Evolutionary conservation across 2,888 invertebrate genomes (phyloP), one percentile per base, ranked within the genome.

Genomic region (Drosophila ezoana): DNA sequence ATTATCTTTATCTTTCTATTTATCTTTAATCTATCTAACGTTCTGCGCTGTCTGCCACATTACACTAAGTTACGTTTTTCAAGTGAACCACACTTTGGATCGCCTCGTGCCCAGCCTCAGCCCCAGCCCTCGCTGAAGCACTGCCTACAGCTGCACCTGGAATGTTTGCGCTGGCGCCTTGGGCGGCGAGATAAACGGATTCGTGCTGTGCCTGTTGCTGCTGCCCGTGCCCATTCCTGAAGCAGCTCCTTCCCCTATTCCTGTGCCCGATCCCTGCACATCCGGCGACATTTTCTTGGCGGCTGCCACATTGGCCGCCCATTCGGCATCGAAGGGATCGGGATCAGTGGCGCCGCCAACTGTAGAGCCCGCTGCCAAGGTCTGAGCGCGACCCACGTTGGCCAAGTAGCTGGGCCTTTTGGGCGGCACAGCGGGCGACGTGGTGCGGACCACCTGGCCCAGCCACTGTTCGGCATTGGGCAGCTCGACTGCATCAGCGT

Each of bases 381-480:
- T 94, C 87, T 94, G 93, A 2, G 95, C 93, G 43, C 95, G 92
- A 6, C 94, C 94, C 33, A 95, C 92, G 28, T 93, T 94, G 51
- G 92, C 92, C 56, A 94, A 57, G 14, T 86, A 84, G 49, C 80
- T 92, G 41, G 94, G 93, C 14, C 95, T 93, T 83, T 95, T 92
- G 82, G 93, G 90, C 3, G 73, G 71, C 82, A 95, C 93, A 5
- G 94, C 90, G 57, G 93, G 92, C 57, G 94, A 94, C 84, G 93
- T 93, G 72, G 94, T 93, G 75, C 94, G 94, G 13, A 95, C 95
- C 6, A 95, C 95, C 81, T 95, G 95, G 9, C 96, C 96, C 76
- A 97, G 92, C 97, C 96, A 97, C 85, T 96, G 96, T 83, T 97
- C 97, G 0, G 97, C 96, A 91, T 95, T 95, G 28, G 96, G 97